Percentiles rank a stretch among this genome's conserved stretches.
Conservation (phyloP, 2,113 vertebrate species). For the Oxygymnocypris stewartii region DNA sequence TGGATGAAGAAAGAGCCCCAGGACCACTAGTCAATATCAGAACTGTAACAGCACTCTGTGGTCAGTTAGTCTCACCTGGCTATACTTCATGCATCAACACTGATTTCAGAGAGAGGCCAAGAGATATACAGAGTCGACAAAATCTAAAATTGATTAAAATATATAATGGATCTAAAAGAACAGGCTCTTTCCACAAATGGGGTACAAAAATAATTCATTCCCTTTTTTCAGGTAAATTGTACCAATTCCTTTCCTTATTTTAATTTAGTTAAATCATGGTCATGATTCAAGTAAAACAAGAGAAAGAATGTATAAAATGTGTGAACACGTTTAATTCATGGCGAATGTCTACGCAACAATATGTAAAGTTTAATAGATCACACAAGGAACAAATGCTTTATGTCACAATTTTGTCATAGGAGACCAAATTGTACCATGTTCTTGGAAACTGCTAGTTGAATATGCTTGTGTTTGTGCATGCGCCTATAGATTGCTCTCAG, state of each 20-base stretch:
- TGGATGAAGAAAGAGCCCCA: neutral
- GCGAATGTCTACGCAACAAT: neutral
- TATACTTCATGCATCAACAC: constrained; percentile 28
- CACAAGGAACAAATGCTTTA: neutral
- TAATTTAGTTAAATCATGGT: no score
- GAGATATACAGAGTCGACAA: neutral
- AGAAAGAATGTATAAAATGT: neutral
- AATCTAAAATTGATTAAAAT: neutral
- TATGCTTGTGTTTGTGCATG: neutral
- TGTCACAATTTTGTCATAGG: neutral
- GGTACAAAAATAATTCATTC: neutral
- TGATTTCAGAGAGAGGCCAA: neutral
- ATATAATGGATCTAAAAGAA: neutral
- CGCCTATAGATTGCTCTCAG: neutral
- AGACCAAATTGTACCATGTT: neutral
- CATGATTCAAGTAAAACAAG: neutral
- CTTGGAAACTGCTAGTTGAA: neutral
- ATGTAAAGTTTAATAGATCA: neutral
- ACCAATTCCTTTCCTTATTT: neutral
- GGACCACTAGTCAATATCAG: neutral
- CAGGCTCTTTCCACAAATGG: neutral
- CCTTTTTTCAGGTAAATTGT: neutral
- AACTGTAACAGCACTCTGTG: neutral
- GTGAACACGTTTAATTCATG: neutral
- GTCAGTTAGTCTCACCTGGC: constrained; percentile 13